Percentiles rank a stretch among this genome's conserved stretches.
Evolutionary conservation across 2,888 invertebrate genomes (phyloP).

Genomic region (Polyploca ridens): DNA sequence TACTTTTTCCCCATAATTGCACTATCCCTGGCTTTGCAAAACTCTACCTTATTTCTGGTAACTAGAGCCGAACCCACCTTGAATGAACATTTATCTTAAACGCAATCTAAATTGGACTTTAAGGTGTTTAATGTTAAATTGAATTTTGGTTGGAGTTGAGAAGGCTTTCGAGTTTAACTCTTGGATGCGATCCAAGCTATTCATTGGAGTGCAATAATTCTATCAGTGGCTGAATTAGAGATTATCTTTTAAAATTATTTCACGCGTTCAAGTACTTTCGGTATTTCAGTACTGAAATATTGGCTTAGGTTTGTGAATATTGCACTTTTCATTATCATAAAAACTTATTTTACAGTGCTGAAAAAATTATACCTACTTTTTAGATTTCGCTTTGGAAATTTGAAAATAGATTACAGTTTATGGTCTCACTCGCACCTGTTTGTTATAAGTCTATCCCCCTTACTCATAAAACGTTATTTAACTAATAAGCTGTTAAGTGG

Average conservation of each 20-base stretch:
- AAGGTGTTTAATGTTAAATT: slow-evolving; percentile 15
- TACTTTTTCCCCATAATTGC: slow-evolving; percentile 4
- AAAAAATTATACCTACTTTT: not conserved
- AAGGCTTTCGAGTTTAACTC: slow-evolving; percentile 22
- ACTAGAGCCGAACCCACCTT: not conserved
- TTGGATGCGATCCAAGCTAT: slow-evolving; percentile 64
- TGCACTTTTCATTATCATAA: not conserved
- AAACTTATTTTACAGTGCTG: not conserved
- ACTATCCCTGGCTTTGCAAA: slow-evolving; percentile 1
- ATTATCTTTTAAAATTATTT: slow-evolving; percentile 59
- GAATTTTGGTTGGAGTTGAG: slow-evolving; percentile 16
- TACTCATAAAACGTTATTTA: too few relatives aligned
- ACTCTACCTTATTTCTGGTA: not conserved
- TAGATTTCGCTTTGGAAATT: too few relatives aligned
- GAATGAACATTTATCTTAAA: not conserved
- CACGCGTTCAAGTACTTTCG: slow-evolving; percentile 24
- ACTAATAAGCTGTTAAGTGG: too few relatives aligned
- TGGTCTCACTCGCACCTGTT: too few relatives aligned
- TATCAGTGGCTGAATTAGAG: slow-evolving; percentile 61
- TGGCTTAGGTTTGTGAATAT: not conserved
- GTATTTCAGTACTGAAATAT: slow-evolving; percentile 9
- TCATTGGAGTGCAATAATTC: slow-evolving; percentile 65
- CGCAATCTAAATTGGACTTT: slow-evolving; percentile 14
- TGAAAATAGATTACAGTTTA: too few relatives aligned
- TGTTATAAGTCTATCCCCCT: too few relatives aligned